These are phyloP conservation scores for Falcunculus frontatus DNA, from an alignment of 2,113 vertebrate genomes.

Conservation along the genomic window DNA sequence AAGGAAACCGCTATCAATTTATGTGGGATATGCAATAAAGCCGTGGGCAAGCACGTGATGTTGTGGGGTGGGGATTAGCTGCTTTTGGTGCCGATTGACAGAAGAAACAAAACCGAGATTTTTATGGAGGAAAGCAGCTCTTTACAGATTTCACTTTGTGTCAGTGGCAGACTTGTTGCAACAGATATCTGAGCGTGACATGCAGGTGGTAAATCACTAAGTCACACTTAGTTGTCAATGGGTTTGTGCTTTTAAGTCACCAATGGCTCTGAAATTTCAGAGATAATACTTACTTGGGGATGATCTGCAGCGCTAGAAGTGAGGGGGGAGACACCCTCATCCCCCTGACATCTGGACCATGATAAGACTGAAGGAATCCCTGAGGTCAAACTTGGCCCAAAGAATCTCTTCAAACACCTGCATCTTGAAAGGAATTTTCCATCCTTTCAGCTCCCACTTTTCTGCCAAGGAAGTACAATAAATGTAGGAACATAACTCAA, in stretches of 20 bases:
- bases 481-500: neutral
- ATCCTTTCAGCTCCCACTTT: slow-evolving; percentile 36
- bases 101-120: neutral
- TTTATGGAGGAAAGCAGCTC: neutral
- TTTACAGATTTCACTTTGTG: neutral
- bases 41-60: neutral
- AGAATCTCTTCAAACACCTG: slow-evolving; percentile 37
- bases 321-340: neutral
- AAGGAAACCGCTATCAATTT: neutral
- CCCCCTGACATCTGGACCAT: neutral
- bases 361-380: slow-evolving; percentile 36
- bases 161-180: neutral
- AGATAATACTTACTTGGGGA: slow-evolving; percentile 23
- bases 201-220: slow-evolving; percentile 25
- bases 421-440: slow-evolving; percentile 49
- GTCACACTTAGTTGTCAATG: slow-evolving; percentile 16
- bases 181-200: neutral
- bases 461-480: slow-evolving; percentile 44
- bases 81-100: neutral
- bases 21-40: neutral
- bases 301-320: neutral
- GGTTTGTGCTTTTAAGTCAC: slow-evolving; percentile 32
- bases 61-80: neutral
- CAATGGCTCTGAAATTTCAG: slow-evolving; percentile 3
- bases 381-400: slow-evolving; percentile 34